Evolutionary conservation across 2,888 invertebrate species (phyloP).

Genomic region (Enoplolaimus lenunculus): DNA sequence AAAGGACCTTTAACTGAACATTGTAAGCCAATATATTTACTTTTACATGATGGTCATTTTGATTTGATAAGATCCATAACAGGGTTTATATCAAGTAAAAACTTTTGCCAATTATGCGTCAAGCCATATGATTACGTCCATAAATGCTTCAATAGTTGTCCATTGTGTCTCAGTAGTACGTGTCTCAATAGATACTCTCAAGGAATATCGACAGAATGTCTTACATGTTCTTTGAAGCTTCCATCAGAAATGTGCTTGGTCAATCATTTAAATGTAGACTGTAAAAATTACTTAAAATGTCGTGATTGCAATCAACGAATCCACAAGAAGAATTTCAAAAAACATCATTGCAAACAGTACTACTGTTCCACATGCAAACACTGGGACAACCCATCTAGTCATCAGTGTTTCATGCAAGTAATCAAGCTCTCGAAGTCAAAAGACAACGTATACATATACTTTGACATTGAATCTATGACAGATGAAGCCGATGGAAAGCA

Average conservation of each 20-base stretch:
- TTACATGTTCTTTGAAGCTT: too few species aligned
- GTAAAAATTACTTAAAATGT: not conserved
- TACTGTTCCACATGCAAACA: not conserved
- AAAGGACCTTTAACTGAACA: too few species aligned
- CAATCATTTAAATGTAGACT: too few species aligned
- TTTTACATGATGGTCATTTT: not conserved
- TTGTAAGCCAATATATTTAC: too few species aligned
- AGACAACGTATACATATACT: not conserved
- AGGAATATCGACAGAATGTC: too few species aligned
- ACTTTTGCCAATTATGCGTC: not conserved
- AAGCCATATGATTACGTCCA: not conserved
- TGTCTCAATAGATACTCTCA: not conserved
- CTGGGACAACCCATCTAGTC: not conserved
- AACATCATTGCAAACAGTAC: not conserved
- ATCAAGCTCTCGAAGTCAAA: not conserved
- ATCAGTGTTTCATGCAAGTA: not conserved
- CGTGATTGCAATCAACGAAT: not conserved
- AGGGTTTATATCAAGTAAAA: not conserved
- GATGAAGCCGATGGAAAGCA: not conserved
- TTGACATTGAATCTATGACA: constrained; percentile 13
- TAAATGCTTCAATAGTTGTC: not conserved
- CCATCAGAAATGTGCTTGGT: too few species aligned
- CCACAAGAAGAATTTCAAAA: not conserved
- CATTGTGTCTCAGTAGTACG: not conserved
- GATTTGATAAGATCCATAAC: not conserved